A percentile compares a stretch with the other conserved stretches of the same genome.
These are phyloP conservation scores for Alosa sapidissima DNA, from an alignment of 2,797 vertebrate species.

Conservation along the genomic window DNA sequence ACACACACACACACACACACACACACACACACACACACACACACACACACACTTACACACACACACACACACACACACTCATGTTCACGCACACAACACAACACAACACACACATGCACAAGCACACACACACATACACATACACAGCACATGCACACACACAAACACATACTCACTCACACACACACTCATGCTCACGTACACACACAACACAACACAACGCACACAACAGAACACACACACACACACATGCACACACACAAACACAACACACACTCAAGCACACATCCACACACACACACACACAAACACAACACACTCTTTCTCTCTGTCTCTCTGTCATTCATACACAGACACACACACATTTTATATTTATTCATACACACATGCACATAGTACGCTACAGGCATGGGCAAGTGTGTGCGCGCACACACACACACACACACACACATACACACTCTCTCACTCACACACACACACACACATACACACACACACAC, in stretches of 20 bases:
- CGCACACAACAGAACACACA: not conserved
- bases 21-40: not conserved
- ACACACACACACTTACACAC: not conserved
- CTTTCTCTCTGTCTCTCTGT: too few relatives aligned
- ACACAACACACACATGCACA: not conserved
- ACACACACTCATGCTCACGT: not conserved
- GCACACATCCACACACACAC: not conserved
- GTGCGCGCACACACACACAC: too few relatives aligned
- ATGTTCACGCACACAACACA: not conserved
- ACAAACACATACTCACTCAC: not conserved
- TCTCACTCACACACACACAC: too few relatives aligned
- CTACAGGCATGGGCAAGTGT: too few relatives aligned
- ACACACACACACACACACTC: not conserved
- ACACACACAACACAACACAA: too few relatives aligned
- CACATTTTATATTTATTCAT: too few relatives aligned
- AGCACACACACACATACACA: not conserved
- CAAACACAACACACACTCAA: not conserved
- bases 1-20: not conserved
- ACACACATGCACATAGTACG: too few relatives aligned
- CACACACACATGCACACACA: not conserved
- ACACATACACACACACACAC: not conserved
- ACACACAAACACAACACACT: not conserved
- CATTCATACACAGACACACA: too few relatives aligned
- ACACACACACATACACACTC: too few relatives aligned
- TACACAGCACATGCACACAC: not conserved